A percentile compares a stretch with the other conserved stretches of the same genome.
Conservation (phyloP, 1,140 invertebrate species). For the Grapholita molesta region DNA sequence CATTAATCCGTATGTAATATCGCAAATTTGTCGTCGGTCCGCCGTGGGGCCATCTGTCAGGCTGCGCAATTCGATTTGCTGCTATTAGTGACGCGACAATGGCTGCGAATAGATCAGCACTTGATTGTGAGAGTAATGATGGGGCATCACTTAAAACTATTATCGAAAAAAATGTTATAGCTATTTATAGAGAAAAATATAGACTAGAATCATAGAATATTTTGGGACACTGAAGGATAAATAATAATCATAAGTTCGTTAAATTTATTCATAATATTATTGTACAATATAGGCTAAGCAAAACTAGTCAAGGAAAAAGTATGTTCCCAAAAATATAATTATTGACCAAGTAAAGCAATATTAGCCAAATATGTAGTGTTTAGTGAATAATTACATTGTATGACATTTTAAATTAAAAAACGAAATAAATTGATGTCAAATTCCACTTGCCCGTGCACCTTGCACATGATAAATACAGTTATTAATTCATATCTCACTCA, state of each 20-base stretch:
- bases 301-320: too few species aligned
- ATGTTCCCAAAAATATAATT: too few species aligned
- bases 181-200: not conserved
- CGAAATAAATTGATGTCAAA: not conserved
- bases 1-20: slow-evolving; percentile 78
- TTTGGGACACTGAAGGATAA: too few species aligned
- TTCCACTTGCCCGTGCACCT: not conserved
- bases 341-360: too few species aligned
- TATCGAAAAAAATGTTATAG: not conserved
- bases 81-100: slow-evolving; percentile 52
- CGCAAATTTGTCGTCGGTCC: slow-evolving; percentile 74
- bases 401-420: not conserved
- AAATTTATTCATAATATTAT: too few species aligned
- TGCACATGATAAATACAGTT: slow-evolving; percentile 6
- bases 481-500: slow-evolving; percentile 16
- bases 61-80: slow-evolving; percentile 63
- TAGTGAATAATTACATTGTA: too few species aligned
- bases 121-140: slow-evolving; percentile 34
- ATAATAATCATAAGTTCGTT: too few species aligned
- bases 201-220: too few species aligned
- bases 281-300: too few species aligned
- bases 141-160: not conserved
- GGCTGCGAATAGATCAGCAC: slow-evolving; percentile 36
- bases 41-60: slow-evolving; percentile 66
- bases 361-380: too few species aligned